These are phyloP conservation scores for Kradibia gibbosae DNA, from an alignment of 1,140 invertebrate genomes.

Conservation along the genomic window DNA sequence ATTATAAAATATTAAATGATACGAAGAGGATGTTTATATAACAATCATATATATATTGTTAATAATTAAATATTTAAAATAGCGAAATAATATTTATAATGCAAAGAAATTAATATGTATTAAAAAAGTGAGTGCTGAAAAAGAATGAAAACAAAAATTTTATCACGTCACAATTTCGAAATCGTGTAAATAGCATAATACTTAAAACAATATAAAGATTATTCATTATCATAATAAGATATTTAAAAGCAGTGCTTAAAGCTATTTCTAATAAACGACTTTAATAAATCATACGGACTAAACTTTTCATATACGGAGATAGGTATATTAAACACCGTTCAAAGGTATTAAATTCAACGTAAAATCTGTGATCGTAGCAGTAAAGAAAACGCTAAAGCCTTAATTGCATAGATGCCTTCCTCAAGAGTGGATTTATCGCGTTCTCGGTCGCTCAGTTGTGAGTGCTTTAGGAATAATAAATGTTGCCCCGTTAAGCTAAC, in stretches of 20 bases:
- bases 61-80: too few species aligned
- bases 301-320: conserved; percentile 5
- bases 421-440: conserved; percentile 30
- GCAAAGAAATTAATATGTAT: too few species aligned
- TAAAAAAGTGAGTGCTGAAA: too few species aligned
- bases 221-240: conserved; percentile 10
- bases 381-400: conserved; percentile 9
- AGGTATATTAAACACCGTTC: conserved; percentile 24
- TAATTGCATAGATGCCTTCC: conserved; percentile 16
- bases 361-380: conserved; percentile 3
- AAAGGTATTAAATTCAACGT: conserved; percentile 29
- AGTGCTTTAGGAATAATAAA: conserved; percentile 33
- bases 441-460: not conserved
- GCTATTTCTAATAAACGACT: not conserved
- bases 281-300: conserved; percentile 21
- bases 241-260: not conserved
- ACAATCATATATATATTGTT: too few species aligned
- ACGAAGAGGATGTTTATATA: too few species aligned
- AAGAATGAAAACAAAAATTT: too few species aligned
- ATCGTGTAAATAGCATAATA: not conserved
- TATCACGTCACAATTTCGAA: not conserved
- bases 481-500: conserved; percentile 28
- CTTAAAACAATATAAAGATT: not conserved
- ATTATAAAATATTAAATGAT: too few species aligned
- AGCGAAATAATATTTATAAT: too few species aligned